Conservation (phyloP, 2,113 vertebrate species). For the Syrmaticus mikado region DNA sequence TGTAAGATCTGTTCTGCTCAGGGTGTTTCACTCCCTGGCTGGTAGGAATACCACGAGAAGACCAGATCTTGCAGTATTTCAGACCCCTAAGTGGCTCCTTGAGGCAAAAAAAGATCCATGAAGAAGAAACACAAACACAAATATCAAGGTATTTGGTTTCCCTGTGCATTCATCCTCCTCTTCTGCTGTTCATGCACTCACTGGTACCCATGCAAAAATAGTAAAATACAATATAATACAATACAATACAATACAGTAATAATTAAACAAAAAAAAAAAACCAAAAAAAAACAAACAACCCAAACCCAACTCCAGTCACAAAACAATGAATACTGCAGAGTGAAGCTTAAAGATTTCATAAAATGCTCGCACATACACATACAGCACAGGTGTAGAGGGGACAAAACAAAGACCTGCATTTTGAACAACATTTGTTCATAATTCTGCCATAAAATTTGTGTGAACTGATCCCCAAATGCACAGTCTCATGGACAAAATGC, state of each 20-base stretch:
- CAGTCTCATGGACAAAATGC: neutral
- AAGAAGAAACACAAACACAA: conserved; percentile 64
- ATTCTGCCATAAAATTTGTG: neutral
- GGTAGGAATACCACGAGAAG: conserved; percentile 50
- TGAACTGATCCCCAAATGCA: neutral
- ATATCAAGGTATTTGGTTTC: conserved; percentile 55
- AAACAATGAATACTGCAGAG: neutral
- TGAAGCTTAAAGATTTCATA: neutral
- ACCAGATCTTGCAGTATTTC: conserved; percentile 69
- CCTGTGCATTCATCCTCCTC: conserved; percentile 28
- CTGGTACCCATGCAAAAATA: neutral
- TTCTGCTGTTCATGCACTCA: neutral
- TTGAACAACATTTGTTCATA: neutral
- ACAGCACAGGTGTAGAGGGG: neutral
- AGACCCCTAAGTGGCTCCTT: conserved; percentile 67
- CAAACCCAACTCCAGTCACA: neutral
- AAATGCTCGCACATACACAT: neutral
- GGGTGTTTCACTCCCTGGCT: conserved; percentile 63
- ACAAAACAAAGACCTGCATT: neutral
- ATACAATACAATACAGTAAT: neutral
- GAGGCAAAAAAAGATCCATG: conserved; percentile 62
- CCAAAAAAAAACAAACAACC: too few relatives aligned
- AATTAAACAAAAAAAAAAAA: conserved; percentile 26
- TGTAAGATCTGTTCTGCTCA: conserved; percentile 70
- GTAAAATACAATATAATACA: neutral